Base-by-base conservation (phyloP, 2,888 invertebrate genomes). In the Metopia argyrocephala region DNA sequence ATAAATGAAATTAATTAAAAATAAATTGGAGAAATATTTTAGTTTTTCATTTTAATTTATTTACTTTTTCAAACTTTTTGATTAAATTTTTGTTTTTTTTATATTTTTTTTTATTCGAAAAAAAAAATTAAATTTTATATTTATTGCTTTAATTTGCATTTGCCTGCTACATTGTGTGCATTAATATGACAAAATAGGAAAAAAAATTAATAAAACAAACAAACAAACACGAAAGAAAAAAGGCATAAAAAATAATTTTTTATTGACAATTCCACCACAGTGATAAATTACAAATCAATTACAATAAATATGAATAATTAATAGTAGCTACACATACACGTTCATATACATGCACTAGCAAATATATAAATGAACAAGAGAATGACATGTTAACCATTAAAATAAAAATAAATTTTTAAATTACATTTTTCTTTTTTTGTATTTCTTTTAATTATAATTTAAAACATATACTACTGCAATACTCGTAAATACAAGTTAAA, bases 271-370 rank as follows among this genome's bases (percentile, higher is more conserved):
- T 45, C 46, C 27, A 31, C 18, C 48, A 46, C 46, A 56, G 64
- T 73, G 48, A 69, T 78, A 74, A 74, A 69, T 78, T 64, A 74
- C 64, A 74, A 74, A 69, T 74, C 78, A 78, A 74, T 78, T 74
- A 78, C 25, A 64, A 31, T 64, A 31, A 27, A 65, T 31, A 57
- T 69, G 31, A 27, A 54, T 48, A 31, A 27, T 12, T 38, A 15
- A 38, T 6, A 15, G 38, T 15, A 38, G n/a, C n/a, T 15, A 38
- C 38, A 6, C 23, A 27, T 6, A 28, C 23, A 54, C 38, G 6
- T 20, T 12, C 27, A 25, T 2, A 27, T 9, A 27, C 18, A 56
- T 2, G 6, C 5, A 59, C 15, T 0, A 2, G 4, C 38, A 38
- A n/a, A 28, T 18, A 31, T 5, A 27, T 0, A 56, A 7, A 25